Evolutionary conservation across 2,113 vertebrate genomes (phyloP).

Genomic region (Callionymus lyra): DNA sequence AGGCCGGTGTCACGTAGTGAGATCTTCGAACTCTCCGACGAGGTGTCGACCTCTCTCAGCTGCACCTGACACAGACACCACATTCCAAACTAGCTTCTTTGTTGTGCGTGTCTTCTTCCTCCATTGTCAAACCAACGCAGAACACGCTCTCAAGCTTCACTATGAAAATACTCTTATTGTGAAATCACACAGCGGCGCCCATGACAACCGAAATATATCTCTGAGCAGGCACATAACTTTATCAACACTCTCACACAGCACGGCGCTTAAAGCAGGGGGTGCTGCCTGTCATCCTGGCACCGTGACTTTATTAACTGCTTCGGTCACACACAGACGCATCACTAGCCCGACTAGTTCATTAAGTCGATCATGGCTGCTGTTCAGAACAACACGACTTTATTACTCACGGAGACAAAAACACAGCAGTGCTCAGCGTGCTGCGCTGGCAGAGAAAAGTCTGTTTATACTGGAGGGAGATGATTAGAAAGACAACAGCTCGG

Average conservation of each 20-base stretch:
- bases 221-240: slow-evolving; percentile 48
- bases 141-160: neutral
- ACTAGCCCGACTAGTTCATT: slow-evolving; percentile 41
- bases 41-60: slow-evolving; percentile 57
- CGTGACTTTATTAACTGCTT: slow-evolving; percentile 53
- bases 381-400: slow-evolving; percentile 46
- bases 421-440: slow-evolving; percentile 22
- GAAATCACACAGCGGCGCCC: slow-evolving; percentile 24
- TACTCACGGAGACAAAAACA: slow-evolving; percentile 21
- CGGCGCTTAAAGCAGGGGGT: slow-evolving; percentile 42
- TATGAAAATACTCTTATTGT: slow-evolving; percentile 6
- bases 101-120: slow-evolving; percentile 23
- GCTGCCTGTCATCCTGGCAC: slow-evolving; percentile 37
- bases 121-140: slow-evolving; percentile 25
- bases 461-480: neutral
- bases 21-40: slow-evolving; percentile 55
- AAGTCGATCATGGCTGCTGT: slow-evolving; percentile 20
- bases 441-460: neutral
- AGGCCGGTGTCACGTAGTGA: slow-evolving; percentile 52
- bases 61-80: slow-evolving; percentile 50
- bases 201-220: slow-evolving; percentile 32
- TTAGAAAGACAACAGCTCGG: neutral
- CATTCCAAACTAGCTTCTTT: slow-evolving; percentile 44
- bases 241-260: slow-evolving; percentile 47
- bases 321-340: slow-evolving; percentile 24